These are phyloP conservation scores for Aplidium turbinatum DNA, from an alignment of 23 tunicate species.

Conservation along the genomic window DNA sequence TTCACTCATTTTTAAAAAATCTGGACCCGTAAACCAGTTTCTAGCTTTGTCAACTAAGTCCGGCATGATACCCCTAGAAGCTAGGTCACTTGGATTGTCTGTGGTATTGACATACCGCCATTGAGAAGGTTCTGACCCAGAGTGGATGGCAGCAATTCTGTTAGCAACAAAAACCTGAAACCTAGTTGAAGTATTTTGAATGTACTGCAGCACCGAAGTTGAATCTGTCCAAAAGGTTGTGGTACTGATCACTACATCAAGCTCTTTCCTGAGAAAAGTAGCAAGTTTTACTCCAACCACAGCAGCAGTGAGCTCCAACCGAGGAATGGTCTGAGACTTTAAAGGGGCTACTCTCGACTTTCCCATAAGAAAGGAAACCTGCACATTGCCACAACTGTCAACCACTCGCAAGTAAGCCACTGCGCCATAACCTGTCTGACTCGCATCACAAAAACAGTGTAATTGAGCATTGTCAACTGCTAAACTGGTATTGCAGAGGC, in stretches of 20 bases:
- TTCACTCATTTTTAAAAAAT: no score
- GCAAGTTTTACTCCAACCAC: constrained; percentile 20
- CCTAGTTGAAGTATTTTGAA: constrained; percentile 13
- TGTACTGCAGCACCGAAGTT: constrained; percentile 25
- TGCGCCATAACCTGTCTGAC: constrained; percentile 23
- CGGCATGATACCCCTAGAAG: constrained; percentile 1
- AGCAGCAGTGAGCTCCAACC: constrained; percentile 32
- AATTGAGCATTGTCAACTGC: not conserved
- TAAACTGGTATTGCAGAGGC: not conserved
- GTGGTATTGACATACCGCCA: constrained; percentile 34
- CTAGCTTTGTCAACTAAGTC: not conserved
- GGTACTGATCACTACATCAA: not conserved
- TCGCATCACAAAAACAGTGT: constrained; percentile 38
- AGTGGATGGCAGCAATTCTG: constrained; percentile 19
- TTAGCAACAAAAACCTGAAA: constrained; percentile 31
- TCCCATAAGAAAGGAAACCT: constrained; percentile 26
- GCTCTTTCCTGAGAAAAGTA: not conserved
- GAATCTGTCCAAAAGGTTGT: constrained; percentile 32
- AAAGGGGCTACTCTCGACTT: constrained; percentile 30
- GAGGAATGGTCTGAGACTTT: constrained; percentile 16
- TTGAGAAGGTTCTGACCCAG: not conserved
- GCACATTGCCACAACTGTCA: not conserved
- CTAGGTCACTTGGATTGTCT: constrained; percentile 6
- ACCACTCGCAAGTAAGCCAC: constrained; percentile 14
- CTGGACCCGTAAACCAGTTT: constrained; percentile 2